Percentiles rank a stretch among this genome's conserved stretches.
phyloP scores from a whole-genome alignment of 1,140 invertebrate genomes.

The Tenebrio molitor region DNA sequence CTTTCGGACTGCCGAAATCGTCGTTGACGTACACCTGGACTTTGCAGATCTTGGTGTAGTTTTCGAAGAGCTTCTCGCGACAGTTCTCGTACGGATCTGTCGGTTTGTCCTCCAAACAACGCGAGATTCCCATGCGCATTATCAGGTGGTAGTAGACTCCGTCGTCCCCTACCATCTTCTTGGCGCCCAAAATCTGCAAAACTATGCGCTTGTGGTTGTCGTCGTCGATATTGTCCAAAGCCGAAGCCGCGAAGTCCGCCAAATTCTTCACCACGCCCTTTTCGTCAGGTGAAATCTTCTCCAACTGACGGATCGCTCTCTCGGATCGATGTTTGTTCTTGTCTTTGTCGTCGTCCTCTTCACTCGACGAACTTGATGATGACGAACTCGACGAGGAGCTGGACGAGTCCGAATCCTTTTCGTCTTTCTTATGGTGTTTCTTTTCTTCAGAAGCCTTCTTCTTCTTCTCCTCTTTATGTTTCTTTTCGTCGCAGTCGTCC shows the following conservation, averaged over 20 bases:
- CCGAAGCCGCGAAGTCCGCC: constrained; percentile 61
- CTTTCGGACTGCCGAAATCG: constrained; percentile 59
- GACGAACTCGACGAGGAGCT: too few species aligned
- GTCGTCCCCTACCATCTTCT: constrained; percentile 59
- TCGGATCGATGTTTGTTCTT: constrained; percentile 16
- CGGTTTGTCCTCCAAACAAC: constrained; percentile 60
- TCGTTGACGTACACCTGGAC: constrained; percentile 62
- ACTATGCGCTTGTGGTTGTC: constrained; percentile 63
- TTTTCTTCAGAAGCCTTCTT: too few species aligned
- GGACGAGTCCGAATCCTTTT: too few species aligned
- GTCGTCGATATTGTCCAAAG: constrained; percentile 64
- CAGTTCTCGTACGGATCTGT: constrained; percentile 53
- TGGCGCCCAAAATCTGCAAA: constrained; percentile 62
- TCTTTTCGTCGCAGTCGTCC: too few species aligned
- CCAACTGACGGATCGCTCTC: constrained; percentile 53
- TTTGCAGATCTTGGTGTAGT: constrained; percentile 62
- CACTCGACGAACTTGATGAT: background rate
- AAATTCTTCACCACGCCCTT: constrained; percentile 61
- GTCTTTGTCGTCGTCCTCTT: too few species aligned
- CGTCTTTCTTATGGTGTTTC: too few species aligned
- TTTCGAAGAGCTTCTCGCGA: constrained; percentile 56
- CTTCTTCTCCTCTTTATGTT: too few species aligned
- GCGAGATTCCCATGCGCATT: constrained; percentile 60
- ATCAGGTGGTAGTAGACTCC: constrained; percentile 63
- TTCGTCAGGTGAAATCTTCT: constrained; percentile 55